phyloP scores from a whole-genome alignment of 1,140 invertebrate genomes.

The Ectropis grisescens region DNA sequence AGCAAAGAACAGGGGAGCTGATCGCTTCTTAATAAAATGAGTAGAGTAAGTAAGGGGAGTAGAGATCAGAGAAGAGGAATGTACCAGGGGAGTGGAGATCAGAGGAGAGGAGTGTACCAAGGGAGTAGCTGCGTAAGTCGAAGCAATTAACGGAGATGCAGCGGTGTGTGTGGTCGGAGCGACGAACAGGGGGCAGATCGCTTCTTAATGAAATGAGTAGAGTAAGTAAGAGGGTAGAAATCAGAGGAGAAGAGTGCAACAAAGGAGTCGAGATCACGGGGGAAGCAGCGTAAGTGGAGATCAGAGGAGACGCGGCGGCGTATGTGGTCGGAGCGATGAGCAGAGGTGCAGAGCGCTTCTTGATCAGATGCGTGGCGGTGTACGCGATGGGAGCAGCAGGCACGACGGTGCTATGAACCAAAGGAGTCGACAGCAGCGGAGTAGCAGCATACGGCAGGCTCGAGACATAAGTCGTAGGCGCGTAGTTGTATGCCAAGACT shows the following conservation, averaged over 20 bases:
- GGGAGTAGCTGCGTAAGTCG: slow-evolving; percentile 17
- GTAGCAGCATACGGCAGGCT: neutral
- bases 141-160: slow-evolving; percentile 12
- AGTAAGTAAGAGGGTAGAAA: slow-evolving; percentile 15
- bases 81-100: slow-evolving; percentile 14
- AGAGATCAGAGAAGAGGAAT: slow-evolving; percentile 15
- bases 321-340: slow-evolving; percentile 19
- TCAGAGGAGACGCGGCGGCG: slow-evolving; percentile 16
- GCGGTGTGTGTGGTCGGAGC: slow-evolving; percentile 19
- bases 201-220: slow-evolving; percentile 37
- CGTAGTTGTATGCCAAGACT: slow-evolving; percentile 12
- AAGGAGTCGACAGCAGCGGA: slow-evolving; percentile 15
- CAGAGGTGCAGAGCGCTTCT: slow-evolving; percentile 16
- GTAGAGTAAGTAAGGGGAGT: slow-evolving; percentile 17
- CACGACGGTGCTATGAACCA: slow-evolving; percentile 22
- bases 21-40: slow-evolving; percentile 43
- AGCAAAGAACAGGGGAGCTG: too few species aligned
- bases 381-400: slow-evolving; percentile 22
- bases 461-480: slow-evolving; percentile 16
- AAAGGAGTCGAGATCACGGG: slow-evolving; percentile 15
- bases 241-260: slow-evolving; percentile 13
- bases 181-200: slow-evolving; percentile 23
- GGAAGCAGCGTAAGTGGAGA: slow-evolving; percentile 23
- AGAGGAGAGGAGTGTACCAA: slow-evolving; percentile 25
- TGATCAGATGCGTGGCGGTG: slow-evolving; percentile 26